Evolutionary conservation across 2,888 invertebrate species (phyloP).

Genomic region (Cabera pusaria): DNA sequence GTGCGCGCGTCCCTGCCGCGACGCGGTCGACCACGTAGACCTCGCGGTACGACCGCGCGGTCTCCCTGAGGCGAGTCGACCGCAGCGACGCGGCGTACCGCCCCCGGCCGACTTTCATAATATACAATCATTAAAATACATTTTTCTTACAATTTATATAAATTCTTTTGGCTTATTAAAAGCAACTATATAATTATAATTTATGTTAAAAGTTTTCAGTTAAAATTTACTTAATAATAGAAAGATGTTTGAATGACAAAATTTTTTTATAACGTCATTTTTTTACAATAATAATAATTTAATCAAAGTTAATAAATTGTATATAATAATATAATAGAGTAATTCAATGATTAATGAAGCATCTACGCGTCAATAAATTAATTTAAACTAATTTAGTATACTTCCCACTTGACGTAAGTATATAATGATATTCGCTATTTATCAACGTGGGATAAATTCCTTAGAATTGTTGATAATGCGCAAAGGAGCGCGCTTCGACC

Average conservation of each 20-base stretch:
- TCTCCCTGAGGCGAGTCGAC: slow-evolving; percentile 25
- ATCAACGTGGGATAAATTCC: slow-evolving; percentile 75
- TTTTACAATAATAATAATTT: slow-evolving; percentile 82
- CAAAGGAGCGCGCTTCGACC: slow-evolving; percentile 62
- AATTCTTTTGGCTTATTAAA: slow-evolving; percentile 84
- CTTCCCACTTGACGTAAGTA: slow-evolving; percentile 77
- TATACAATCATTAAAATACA: slow-evolving; percentile 83
- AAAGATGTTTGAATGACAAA: slow-evolving; percentile 84
- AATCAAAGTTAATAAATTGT: slow-evolving; percentile 84
- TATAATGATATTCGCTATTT: slow-evolving; percentile 76
- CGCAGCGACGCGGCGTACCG: slow-evolving; percentile 42
- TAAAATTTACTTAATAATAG: slow-evolving; percentile 81
- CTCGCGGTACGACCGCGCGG: no score
- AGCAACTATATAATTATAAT: slow-evolving; percentile 83
- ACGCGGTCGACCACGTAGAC: slow-evolving; percentile 1
- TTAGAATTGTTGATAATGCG: slow-evolving; percentile 74
- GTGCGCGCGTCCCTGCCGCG: slow-evolving; percentile 23
- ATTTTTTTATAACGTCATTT: slow-evolving; percentile 82
- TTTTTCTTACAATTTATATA: slow-evolving; percentile 83
- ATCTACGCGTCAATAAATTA: slow-evolving; percentile 84
- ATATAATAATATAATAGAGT: slow-evolving; percentile 84
- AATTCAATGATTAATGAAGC: slow-evolving; percentile 85
- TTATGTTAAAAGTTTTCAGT: slow-evolving; percentile 81
- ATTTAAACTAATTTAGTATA: slow-evolving; percentile 87
- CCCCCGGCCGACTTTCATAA: slow-evolving; percentile 41